Conservation (phyloP, 1,140 invertebrate genomes). For the Fopius arisanus region DNA sequence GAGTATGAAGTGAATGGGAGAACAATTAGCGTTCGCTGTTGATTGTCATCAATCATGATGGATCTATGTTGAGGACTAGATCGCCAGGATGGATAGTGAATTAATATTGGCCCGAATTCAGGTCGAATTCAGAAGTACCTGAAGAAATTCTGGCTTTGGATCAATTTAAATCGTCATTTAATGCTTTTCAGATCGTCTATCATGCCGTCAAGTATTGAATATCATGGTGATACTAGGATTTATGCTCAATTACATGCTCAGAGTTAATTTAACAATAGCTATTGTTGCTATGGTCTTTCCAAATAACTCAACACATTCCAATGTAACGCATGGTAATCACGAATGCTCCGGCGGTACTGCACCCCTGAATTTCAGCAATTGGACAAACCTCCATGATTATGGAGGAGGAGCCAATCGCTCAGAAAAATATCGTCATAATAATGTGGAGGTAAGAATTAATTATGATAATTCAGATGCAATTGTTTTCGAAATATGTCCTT, state of each 20-base stretch:
- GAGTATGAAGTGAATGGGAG: neutral
- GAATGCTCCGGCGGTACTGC: constrained; percentile 16
- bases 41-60: too few relatives aligned
- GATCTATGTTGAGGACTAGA: neutral
- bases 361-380: neutral
- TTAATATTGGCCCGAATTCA: neutral
- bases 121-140: neutral
- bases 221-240: constrained; percentile 86
- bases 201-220: constrained; percentile 81
- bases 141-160: neutral
- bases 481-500: neutral
- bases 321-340: constrained; percentile 14
- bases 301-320: constrained; percentile 51
- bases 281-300: constrained; percentile 85
- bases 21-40: too few relatives aligned
- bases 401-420: neutral
- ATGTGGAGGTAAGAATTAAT: neutral
- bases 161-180: too few relatives aligned
- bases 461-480: neutral
- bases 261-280: constrained; percentile 88
- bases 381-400: neutral
- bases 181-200: constrained; percentile 70
- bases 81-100: neutral
- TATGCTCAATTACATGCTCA: constrained; percentile 87
- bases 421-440: neutral